These are phyloP conservation scores for Zeus faber DNA, from an alignment of 2,113 vertebrate species.

Conservation along the genomic window DNA sequence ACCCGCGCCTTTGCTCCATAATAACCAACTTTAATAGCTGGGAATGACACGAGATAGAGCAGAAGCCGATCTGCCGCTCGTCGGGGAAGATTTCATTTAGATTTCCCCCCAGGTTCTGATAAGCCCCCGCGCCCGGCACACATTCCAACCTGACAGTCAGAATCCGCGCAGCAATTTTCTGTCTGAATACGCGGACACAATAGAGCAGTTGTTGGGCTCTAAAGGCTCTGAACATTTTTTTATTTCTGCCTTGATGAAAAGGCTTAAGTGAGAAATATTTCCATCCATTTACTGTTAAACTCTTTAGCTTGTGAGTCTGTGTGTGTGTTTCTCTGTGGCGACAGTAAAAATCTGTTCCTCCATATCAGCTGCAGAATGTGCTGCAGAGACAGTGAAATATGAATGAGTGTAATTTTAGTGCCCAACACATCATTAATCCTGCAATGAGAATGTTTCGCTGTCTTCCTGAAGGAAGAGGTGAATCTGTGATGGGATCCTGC, in stretches of 20 bases:
- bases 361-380: conserved; percentile 28
- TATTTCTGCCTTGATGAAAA: conserved; percentile 42
- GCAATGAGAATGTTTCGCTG: conserved; percentile 29
- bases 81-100: conserved; percentile 67
- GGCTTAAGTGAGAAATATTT: conserved; percentile 26
- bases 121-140: conserved; percentile 49
- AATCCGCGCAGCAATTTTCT: conserved; percentile 52
- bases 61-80: conserved; percentile 45
- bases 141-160: conserved; percentile 49
- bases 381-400: conserved; percentile 45
- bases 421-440: conserved; percentile 67
- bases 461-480: conserved; percentile 28
- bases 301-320: conserved; percentile 9
- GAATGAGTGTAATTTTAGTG: conserved; percentile 53
- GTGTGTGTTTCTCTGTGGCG: conserved; percentile 1
- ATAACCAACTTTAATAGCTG: conserved; percentile 54
- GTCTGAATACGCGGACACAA: conserved; percentile 51
- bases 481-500: conserved; percentile 35
- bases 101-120: conserved; percentile 64
- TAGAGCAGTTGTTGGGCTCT: conserved; percentile 33
- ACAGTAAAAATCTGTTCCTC: conserved; percentile 33
- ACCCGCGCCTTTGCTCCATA: conserved; percentile 47
- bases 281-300: conserved; percentile 22
- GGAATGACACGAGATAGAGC: conserved; percentile 54
- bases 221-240: conserved; percentile 33